Conservation (phyloP, 2,797 vertebrate genomes). For the Hydrolagus colliei region DNA sequence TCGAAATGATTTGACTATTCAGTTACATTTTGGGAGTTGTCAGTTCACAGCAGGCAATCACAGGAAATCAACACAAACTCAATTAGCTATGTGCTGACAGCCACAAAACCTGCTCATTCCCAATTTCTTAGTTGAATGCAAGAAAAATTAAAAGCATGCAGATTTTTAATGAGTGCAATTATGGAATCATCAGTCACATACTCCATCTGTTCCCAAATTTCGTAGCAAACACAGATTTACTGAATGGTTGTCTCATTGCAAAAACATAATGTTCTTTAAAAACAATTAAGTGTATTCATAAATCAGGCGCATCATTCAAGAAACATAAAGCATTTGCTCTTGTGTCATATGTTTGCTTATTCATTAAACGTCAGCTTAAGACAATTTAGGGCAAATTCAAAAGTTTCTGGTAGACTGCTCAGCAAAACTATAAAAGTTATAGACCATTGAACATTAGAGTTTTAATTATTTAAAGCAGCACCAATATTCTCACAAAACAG, state of each 20-base stretch:
- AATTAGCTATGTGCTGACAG: slow-evolving; percentile 59
- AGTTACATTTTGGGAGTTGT: slow-evolving; percentile 42
- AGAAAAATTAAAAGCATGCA: slow-evolving; percentile 57
- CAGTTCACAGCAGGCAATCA: slow-evolving; percentile 44
- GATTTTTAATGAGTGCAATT: slow-evolving; percentile 63
- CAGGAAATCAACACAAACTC: slow-evolving; percentile 57
- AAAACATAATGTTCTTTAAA: slow-evolving; percentile 50
- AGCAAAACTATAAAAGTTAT: background rate
- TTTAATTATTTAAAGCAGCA: slow-evolving; percentile 1
- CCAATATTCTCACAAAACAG: background rate
- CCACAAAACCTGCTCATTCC: slow-evolving; percentile 56
- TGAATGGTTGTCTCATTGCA: slow-evolving; percentile 47
- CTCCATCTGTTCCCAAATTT: slow-evolving; percentile 55
- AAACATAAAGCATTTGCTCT: slow-evolving; percentile 41
- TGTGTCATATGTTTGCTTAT: slow-evolving; percentile 44
- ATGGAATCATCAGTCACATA: slow-evolving; percentile 62
- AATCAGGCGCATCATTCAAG: slow-evolving; percentile 42
- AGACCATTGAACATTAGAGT: background rate
- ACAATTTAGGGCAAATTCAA: background rate
- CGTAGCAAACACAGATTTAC: slow-evolving; percentile 47
- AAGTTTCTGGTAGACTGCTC: background rate
- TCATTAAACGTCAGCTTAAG: slow-evolving; percentile 41
- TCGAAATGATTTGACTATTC: slow-evolving; percentile 42
- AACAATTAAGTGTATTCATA: slow-evolving; percentile 48
- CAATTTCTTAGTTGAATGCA: slow-evolving; percentile 50